Evolutionary conservation across 2,888 invertebrate species (phyloP).

Genomic region (Celastrina argiolus): DNA sequence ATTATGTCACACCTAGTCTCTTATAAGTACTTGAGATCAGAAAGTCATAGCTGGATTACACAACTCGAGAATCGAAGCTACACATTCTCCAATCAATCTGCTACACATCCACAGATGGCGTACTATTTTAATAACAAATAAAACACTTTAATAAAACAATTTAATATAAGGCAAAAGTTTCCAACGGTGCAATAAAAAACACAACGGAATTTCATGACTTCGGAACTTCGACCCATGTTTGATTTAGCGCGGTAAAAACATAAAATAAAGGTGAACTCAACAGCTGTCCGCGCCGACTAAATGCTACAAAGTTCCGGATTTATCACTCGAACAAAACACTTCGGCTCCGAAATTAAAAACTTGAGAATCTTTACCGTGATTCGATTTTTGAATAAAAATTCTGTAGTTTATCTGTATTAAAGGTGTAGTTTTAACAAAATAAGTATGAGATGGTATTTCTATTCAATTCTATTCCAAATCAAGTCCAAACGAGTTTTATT

Average conservation of each 20-base stretch:
- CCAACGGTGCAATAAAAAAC: slow-evolving; percentile 26
- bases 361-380: neutral
- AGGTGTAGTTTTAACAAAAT: too few relatives aligned
- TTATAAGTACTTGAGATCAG: too few relatives aligned
- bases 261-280: slow-evolving; percentile 38
- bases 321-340: slow-evolving; percentile 27
- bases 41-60: too few relatives aligned
- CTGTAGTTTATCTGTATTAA: too few relatives aligned
- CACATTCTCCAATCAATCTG: neutral
- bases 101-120: neutral
- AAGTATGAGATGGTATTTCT: too few relatives aligned
- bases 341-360: slow-evolving; percentile 33
- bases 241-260: slow-evolving; percentile 32
- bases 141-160: neutral
- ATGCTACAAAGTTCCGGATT: slow-evolving; percentile 35
- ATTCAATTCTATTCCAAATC: too few relatives aligned
- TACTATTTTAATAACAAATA: neutral
- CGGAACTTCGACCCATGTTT: slow-evolving; percentile 24
- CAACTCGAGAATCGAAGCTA: too few relatives aligned
- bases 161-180: neutral
- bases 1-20: too few relatives aligned
- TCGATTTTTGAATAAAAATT: neutral
- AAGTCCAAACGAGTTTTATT: too few relatives aligned
- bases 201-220: slow-evolving; percentile 15
- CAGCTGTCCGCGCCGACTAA: slow-evolving; percentile 35